These are phyloP conservation scores for Gadopsis bispinosus DNA, from an alignment of 2,797 vertebrate genomes.

Conservation along the genomic window DNA sequence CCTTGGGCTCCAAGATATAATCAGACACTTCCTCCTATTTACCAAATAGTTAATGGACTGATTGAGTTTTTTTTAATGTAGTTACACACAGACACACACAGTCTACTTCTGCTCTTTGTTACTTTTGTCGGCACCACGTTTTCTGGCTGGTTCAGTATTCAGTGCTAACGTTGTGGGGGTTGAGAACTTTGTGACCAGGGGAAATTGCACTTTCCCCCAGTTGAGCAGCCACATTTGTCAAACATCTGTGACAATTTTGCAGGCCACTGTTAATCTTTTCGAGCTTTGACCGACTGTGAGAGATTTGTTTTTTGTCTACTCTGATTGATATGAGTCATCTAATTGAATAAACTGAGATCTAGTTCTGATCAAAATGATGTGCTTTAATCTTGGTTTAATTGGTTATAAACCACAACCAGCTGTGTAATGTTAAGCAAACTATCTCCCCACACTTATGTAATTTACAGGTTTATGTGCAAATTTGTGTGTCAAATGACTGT, in stretches of 20 bases:
- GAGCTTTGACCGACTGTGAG: neutral
- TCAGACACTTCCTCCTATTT: conserved; percentile 76
- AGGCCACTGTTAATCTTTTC: conserved; percentile 3
- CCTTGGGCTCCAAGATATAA: conserved; percentile 73
- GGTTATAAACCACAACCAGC: conserved; percentile 66
- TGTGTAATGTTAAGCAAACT: conserved; percentile 18
- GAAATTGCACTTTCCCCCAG: neutral
- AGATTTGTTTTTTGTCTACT: neutral
- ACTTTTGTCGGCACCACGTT: conserved; percentile 27
- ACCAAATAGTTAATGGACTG: conserved; percentile 74
- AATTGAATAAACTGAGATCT: neutral
- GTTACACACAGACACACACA: conserved; percentile 48
- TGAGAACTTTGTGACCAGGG: conserved; percentile 27
- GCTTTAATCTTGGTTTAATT: conserved; percentile 39
- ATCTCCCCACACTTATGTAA: conserved; percentile 37
- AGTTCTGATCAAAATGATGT: neutral
- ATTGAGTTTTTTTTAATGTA: conserved; percentile 37
- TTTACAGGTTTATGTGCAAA: conserved; percentile 63
- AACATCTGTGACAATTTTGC: neutral
- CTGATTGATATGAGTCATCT: conserved; percentile 4
- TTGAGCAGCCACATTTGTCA: conserved; percentile 22
- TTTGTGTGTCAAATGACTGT: conserved; percentile 83
- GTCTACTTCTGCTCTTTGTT: conserved; percentile 59
- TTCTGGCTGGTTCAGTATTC: conserved; percentile 57
- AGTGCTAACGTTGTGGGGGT: conserved; percentile 72